Conservation (phyloP, 2,113 vertebrate species). For the Thamnophis sirtalis region DNA sequence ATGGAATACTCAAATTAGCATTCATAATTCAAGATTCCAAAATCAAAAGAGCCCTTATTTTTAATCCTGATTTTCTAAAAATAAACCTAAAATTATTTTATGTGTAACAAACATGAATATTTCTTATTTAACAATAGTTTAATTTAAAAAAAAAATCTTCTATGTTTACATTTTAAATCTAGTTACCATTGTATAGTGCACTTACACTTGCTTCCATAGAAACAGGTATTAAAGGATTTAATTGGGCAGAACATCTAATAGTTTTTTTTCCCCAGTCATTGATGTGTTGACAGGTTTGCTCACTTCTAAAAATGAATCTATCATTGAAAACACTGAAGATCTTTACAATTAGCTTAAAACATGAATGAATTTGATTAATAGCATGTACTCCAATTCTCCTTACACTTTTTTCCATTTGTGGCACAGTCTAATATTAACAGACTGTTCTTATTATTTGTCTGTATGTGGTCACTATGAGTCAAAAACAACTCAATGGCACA, state of each 20-base stretch:
- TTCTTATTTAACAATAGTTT: constrained; percentile 4
- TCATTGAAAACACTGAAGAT: background rate
- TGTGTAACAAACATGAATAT: background rate
- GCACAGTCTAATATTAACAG: background rate
- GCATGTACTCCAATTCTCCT: background rate
- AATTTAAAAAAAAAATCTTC: background rate
- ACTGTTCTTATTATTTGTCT: background rate
- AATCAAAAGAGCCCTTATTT: constrained; percentile 23
- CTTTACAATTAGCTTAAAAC: background rate
- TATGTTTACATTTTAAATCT: constrained; percentile 16
- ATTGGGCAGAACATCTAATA: background rate
- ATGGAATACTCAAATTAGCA: constrained; percentile 40
- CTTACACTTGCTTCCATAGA: background rate
- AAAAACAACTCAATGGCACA: background rate
- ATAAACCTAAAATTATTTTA: background rate
- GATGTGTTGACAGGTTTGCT: background rate
- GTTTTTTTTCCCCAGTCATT: background rate
- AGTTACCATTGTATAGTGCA: background rate
- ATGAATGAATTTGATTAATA: background rate
- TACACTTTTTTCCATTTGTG: background rate
- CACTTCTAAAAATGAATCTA: constrained; percentile 1
- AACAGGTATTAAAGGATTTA: background rate
- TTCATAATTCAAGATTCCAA: constrained; percentile 6
- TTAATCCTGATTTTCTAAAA: constrained; percentile 21
- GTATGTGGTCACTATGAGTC: background rate